A percentile compares a stretch with the other conserved stretches of the same genome.
phyloP scores from a whole-genome alignment of 2,797 vertebrate genomes.

The Coilia nasus region DNA sequence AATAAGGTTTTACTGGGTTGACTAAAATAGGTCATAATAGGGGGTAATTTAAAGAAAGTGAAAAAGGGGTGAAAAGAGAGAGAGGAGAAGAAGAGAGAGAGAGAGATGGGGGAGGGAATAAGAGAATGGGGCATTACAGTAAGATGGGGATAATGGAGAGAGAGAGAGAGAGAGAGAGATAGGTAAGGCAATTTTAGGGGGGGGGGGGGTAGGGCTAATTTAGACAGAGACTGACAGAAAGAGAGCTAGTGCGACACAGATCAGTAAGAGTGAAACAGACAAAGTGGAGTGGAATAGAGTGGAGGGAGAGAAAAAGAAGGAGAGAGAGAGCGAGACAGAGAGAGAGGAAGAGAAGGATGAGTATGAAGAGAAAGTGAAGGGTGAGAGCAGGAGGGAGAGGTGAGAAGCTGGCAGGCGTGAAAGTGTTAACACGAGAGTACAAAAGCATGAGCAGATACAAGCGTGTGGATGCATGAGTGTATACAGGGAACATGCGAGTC shows the following conservation, averaged over 20 bases:
- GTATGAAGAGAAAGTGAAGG: too few species aligned
- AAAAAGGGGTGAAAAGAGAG: background rate
- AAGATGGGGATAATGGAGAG: too few species aligned
- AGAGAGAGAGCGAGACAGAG: background rate
- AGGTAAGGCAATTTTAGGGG: too few species aligned
- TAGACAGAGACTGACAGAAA: background rate
- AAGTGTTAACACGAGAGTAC: background rate
- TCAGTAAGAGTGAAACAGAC: too few species aligned
- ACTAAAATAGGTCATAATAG: too few species aligned
- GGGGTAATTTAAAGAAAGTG: too few species aligned
- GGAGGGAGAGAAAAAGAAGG: background rate
- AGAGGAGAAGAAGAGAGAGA: too few species aligned
- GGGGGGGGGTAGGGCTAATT: too few species aligned
- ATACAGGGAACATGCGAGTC: background rate
- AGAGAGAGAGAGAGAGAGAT: background rate
- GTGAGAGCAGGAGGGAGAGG: background rate
- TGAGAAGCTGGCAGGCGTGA: background rate
- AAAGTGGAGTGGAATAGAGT: too few species aligned
- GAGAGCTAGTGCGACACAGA: background rate
- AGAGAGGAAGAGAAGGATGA: too few species aligned
- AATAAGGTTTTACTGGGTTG: too few species aligned
- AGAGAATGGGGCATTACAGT: too few species aligned
- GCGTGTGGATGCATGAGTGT: background rate
- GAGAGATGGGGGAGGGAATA: background rate
- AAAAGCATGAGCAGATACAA: background rate